phyloP scores from a whole-genome alignment of 2,888 invertebrate genomes.

The Oscheius sp. region DNA sequence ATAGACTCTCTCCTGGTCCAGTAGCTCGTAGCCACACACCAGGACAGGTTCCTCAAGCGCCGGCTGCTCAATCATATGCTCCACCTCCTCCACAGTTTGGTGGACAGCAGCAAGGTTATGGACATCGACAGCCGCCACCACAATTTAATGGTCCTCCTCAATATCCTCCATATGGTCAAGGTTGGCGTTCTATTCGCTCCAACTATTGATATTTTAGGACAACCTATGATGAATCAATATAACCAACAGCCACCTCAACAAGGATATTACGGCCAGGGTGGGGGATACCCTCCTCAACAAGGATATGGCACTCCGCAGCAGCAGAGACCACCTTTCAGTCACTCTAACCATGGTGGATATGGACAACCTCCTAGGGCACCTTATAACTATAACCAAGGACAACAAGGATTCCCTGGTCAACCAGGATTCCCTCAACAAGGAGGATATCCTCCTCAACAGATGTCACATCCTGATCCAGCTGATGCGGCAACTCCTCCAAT shows the following conservation, averaged over 20 bases:
- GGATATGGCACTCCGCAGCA: conserved; percentile 32
- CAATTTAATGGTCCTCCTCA: conserved; percentile 9
- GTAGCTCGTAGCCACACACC: conserved; percentile 28
- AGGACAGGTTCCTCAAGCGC: conserved; percentile 38
- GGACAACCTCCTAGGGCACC: background rate
- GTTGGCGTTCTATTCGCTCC: background rate
- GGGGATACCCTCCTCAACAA: background rate
- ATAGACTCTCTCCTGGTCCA: conserved; percentile 6
- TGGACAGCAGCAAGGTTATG: background rate
- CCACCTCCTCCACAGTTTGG: conserved; percentile 31
- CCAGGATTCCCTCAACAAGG: conserved; percentile 25
- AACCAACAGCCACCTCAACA: conserved; percentile 8
- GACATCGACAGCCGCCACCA: background rate
- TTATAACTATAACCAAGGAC: background rate
- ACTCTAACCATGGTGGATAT: too few species aligned
- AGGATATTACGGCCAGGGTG: background rate
- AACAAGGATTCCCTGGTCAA: conserved; percentile 20
- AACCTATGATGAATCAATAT: conserved; percentile 20
- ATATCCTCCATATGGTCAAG: conserved; percentile 29
- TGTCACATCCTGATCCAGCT: conserved; percentile 22
- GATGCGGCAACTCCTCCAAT: conserved; percentile 58
- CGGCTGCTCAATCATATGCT: conserved; percentile 32
- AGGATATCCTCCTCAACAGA: conserved; percentile 10
- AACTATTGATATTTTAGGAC: background rate
- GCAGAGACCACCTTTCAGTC: conserved; percentile 26